phyloP scores from a whole-genome alignment of 1,140 invertebrate species.

The Gonioctena quinquepunctata region DNA sequence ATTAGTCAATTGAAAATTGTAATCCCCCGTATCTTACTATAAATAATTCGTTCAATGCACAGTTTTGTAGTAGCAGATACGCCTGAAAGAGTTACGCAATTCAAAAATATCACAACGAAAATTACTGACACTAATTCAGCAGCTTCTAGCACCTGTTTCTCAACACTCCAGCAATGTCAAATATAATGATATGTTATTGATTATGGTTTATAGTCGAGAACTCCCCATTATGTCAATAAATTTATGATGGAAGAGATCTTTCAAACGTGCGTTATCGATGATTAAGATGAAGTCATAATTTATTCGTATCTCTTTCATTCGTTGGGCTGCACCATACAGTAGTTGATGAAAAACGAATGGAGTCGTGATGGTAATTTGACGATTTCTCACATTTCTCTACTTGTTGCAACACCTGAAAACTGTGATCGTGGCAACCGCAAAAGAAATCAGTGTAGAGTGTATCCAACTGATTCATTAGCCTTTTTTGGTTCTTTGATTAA shows the following conservation, averaged over 20 bases:
- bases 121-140: neutral
- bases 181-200: neutral
- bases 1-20: no score
- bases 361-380: neutral
- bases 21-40: no score
- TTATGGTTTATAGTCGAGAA: neutral
- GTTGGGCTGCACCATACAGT: neutral
- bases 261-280: neutral
- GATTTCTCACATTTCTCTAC: neutral
- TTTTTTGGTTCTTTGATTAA: neutral
- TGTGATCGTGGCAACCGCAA: neutral
- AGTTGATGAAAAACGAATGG: neutral
- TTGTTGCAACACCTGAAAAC: neutral
- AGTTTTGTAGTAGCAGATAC: no score
- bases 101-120: neutral
- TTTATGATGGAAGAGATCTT: neutral
- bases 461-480: neutral
- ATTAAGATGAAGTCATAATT: neutral
- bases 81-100: no score
- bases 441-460: neutral
- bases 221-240: neutral
- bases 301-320: neutral
- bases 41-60: no score
- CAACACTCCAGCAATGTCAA: neutral
- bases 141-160: neutral